phyloP scores from a whole-genome alignment of 2,797 vertebrate genomes.

The Nothura maculosa region DNA sequence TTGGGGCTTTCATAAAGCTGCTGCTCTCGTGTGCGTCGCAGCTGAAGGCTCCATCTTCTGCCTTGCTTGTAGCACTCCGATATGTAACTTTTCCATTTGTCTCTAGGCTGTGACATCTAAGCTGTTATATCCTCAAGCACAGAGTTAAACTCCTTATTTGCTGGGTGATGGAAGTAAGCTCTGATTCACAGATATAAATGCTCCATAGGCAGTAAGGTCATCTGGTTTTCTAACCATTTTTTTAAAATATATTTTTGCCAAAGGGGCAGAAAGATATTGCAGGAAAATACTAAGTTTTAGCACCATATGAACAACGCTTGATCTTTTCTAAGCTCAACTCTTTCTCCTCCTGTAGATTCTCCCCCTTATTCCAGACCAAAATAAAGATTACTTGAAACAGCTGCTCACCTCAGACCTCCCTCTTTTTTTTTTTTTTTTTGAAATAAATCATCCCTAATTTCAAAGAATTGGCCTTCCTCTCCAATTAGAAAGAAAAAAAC shows the following conservation, averaged over 20 bases:
- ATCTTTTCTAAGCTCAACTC: not conserved
- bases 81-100: not conserved
- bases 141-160: not conserved
- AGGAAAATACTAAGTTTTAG: not conserved
- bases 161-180: not conserved
- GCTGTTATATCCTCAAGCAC: not conserved
- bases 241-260: not conserved
- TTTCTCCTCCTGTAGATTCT: not conserved
- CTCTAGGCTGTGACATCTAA: not conserved
- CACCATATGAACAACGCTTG: not conserved
- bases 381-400: not conserved
- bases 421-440: not conserved
- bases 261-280: not conserved
- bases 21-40: not conserved
- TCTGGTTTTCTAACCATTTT: not conserved
- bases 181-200: not conserved
- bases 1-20: not conserved
- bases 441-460: not conserved
- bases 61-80: not conserved
- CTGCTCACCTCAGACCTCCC: not conserved
- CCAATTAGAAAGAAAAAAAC: not conserved
- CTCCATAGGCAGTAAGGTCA: not conserved
- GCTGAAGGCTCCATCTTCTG: not conserved
- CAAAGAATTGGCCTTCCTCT: not conserved
- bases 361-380: not conserved